Base-by-base conservation (phyloP, 2,888 invertebrate genomes). In the Lutraria lutraria region DNA sequence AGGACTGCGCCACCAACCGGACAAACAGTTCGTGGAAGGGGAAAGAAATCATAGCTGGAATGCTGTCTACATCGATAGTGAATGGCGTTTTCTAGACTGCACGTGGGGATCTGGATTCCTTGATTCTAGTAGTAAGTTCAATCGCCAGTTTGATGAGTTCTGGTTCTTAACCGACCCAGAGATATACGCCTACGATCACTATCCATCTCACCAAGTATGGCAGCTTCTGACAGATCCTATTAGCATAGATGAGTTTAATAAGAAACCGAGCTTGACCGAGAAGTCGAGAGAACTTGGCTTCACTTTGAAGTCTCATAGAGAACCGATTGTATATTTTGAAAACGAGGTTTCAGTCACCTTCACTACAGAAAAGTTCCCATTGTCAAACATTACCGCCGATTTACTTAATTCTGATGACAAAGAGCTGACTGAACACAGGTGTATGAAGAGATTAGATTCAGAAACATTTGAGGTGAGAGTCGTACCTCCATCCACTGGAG, bases 101-200 rank as follows among this genome's bases (percentile, higher is more conserved):
- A 94, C 94, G 0, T 94, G 94, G 94, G 94, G 93, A 21, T 93
- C 94, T 4, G 94, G 94, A 0, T 91, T 76, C 25, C 43, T 91
- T 0, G 91, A 90, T 76, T 53, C 81, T 1, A 63, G 86, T 13
- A 91, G 90, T 25, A 90, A 89, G 80, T 94, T 93, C 53, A 68
- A 87, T 0, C 93, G 88, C 13, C 91, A 93, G 13, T 93, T 92
- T 43, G 93, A 93, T 60, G 95, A 95, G n/a, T 93, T 93, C 83
- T 95, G 93, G 90, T 95, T 95, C 89, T 88, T 95, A 43, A 94
- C 94, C 0, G 94, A 95, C 53, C 95, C 95, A 0, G 93, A 94
- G 76, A 87, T 89, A 21, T 94, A 94, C 60, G 89, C 92, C 16
- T 91, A 92, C 43, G 91, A 92, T 31, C 95, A 95, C 85, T 94